These are phyloP conservation scores for Coreoperca whiteheadi DNA, from an alignment of 2,113 vertebrate genomes.

Conservation along the genomic window DNA sequence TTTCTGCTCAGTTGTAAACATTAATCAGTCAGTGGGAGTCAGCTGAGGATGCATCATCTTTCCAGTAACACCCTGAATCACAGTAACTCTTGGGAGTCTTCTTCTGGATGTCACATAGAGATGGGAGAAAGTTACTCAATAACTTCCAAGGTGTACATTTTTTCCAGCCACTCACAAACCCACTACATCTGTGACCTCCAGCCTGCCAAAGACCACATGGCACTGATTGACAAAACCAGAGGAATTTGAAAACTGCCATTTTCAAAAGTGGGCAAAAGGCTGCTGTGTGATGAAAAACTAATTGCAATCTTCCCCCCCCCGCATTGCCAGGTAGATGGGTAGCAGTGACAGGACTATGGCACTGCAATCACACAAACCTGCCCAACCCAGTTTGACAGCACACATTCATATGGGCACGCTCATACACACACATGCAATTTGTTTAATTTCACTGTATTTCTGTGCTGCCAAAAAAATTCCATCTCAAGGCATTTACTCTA, in stretches of 20 bases:
- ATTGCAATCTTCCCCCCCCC: not conserved
- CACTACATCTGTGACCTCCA: slow-evolving; percentile 42
- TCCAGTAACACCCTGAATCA: slow-evolving; percentile 21
- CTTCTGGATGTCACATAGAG: slow-evolving; percentile 22
- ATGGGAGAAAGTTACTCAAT: no score
- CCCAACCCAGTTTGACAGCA: slow-evolving; percentile 26
- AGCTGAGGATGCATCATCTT: slow-evolving; percentile 11
- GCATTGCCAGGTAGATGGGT: slow-evolving; percentile 11
- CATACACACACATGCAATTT: slow-evolving; percentile 9
- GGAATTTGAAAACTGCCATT: slow-evolving; percentile 24
- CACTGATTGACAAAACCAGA: slow-evolving; percentile 32
- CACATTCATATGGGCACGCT: slow-evolving; percentile 1
- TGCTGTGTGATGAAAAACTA: slow-evolving; percentile 10
- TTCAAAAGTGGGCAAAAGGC: slow-evolving; percentile 23
- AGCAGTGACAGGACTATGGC: slow-evolving; percentile 5
- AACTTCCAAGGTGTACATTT: slow-evolving; percentile 21
- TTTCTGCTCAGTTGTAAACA: not conserved
- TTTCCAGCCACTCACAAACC: slow-evolving; percentile 13
- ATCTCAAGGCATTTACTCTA: not conserved
- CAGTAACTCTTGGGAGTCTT: not conserved
- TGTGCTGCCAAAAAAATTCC: slow-evolving; percentile 15
- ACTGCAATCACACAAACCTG: not conserved
- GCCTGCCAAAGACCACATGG: slow-evolving; percentile 25
- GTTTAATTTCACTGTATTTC: slow-evolving; percentile 6
- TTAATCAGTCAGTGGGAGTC: no score